Evolutionary conservation across 2,113 vertebrate species (phyloP), one percentile per base, ranked within the genome.

Genomic region (Dipodomys ordii): DNA sequence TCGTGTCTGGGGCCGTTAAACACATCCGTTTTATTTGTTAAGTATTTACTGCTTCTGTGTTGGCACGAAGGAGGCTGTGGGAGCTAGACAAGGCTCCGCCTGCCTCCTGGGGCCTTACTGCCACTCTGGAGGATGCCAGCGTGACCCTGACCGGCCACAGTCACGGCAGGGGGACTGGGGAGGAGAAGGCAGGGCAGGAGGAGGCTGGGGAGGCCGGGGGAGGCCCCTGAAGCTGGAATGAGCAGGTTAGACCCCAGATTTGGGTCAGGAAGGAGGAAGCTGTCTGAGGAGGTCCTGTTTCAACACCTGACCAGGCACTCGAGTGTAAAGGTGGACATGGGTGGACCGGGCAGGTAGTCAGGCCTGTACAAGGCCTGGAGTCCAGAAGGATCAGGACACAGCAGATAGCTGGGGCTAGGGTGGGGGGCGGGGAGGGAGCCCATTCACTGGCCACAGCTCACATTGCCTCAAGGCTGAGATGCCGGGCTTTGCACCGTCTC

Each of bases 401-500:
- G 39, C 39, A 39, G 53, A 57, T 30, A 30, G 8, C 16, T 2
- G 11, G 30, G 19, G 30, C 25, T 19, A 16, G 35, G 32, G 16
- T 4, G 9, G 35, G 46, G 27, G 60, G 12, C 28, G 3, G 35
- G 27, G 13, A n/a, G 11, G 53, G 27, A 44, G 19, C 32, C 53
- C 11, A 2, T 18, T 53, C 20, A 25, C 25, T 12, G 46, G 28
- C 46, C 84, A 3, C 3, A 1, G 7, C 35, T 2, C 7, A 3
- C 6, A 0, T 7, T 12, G 28, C 53, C 32, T 79, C 12, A 0
- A 0, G 0, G 53, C 0, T 4, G 65, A 16, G 3, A 0, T 1
- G 19, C 32, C 13, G 62, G 16, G 53, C 53, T 22, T 67, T 16
- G 53, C 53, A 22, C 30, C 32, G 71, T n/a, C 57, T 68, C 35